Base-by-base conservation (phyloP, 2,888 invertebrate species). In the Melanophora roralis region DNA sequence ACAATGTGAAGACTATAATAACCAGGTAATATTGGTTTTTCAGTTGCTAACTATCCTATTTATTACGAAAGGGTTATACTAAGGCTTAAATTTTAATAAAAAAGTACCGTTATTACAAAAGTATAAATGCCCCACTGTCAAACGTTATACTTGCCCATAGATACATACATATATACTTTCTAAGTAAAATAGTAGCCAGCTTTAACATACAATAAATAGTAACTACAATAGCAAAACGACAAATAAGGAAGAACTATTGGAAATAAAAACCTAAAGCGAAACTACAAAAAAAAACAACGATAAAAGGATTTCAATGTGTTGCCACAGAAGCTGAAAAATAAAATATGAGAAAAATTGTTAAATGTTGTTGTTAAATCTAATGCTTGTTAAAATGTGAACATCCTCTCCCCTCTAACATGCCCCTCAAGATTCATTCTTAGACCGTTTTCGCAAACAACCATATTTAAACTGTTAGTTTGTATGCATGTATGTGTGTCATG, bases 351-450 rank as follows among this genome's bases (percentile, higher is more conserved):
- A 64, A 74, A 55, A 68, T 78, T 73, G 38, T 69, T 74, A 78
- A 78, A 78, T 74, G 73, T 59, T 74, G 55, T 69, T 78, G 78
- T 78, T 74, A 74, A 69, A 69, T 64, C 68, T 78, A 78, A 78
- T 78, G 78, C 69, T 51, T 78, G 68, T 64, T 78, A 57, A 78
- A 74, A 74, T 40, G 67, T 68, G 49, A 36, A 55, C n/a, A 19
- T 32, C 40, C 40, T 12, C 14, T 7, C 16, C 21, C 4, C 34
- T 23, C 5, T 8, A n/a, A 12, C 6, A 2, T 5, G 8, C 32
- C 27, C 11, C 40, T 32, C 11, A 27, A n/a, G n/a, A n/a, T n/a
- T n/a, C 27, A 27, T 27, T 27, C 27, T 5, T 6, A 3, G 6
- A 27, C 12, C n/a, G 11, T 51, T 43, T 34, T 40, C 9, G 2